Evolutionary conservation across 2,797 vertebrate species (phyloP).

Genomic region (Danio jaintianensis): DNA sequence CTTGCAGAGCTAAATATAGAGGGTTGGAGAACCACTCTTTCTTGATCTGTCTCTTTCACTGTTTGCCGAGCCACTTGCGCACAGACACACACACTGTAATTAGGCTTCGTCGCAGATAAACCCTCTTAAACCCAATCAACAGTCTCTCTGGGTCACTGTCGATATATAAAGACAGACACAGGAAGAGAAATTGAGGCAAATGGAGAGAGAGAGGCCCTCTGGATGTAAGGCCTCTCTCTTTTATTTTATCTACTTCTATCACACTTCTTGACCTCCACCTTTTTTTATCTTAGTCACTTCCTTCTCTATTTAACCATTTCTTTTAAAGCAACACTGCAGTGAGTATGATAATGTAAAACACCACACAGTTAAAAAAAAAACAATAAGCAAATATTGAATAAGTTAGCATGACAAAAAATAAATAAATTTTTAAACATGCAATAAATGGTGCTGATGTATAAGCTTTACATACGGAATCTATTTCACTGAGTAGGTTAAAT

Average conservation of each 20-base stretch:
- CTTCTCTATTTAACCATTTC: constrained; percentile 42
- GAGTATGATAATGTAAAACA: not conserved
- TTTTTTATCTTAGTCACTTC: constrained; percentile 24
- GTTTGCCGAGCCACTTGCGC: constrained; percentile 41
- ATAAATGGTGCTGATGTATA: not conserved
- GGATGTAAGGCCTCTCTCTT: constrained; percentile 45
- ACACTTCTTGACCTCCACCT: constrained; percentile 3
- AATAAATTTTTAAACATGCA: too few species aligned
- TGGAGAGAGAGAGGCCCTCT: constrained; percentile 12
- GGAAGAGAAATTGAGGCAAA: constrained; percentile 7
- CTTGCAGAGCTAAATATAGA: constrained; percentile 20
- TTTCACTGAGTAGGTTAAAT: not conserved
- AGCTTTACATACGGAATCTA: not conserved
- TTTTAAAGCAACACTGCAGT: not conserved
- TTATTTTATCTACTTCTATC: constrained; percentile 40
- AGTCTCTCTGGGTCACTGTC: constrained; percentile 43
- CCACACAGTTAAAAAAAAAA: not conserved
- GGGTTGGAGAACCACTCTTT: constrained; percentile 11
- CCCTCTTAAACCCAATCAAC: too few species aligned
- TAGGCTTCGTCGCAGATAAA: too few species aligned
- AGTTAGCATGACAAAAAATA: not conserved
- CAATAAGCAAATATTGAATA: not conserved
- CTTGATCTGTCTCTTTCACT: constrained; percentile 48
- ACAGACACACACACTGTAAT: constrained; percentile 39
- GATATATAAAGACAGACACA: constrained; percentile 37